Percentiles rank a stretch among this genome's conserved stretches.
phyloP scores from a whole-genome alignment of 2,888 invertebrate species.

The Agelastica alni region DNA sequence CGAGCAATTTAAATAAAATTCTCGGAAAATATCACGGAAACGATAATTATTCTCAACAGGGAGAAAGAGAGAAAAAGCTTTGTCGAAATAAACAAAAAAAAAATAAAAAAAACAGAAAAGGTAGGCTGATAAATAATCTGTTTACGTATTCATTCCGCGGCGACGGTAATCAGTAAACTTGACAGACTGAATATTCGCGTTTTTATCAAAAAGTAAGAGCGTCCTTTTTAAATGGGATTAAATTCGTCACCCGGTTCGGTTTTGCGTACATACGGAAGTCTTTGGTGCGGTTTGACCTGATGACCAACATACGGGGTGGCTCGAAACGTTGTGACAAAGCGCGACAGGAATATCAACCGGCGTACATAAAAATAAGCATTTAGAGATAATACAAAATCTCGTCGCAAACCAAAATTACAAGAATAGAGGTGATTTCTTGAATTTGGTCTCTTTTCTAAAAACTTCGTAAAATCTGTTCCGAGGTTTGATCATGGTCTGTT shows the following conservation, averaged over 20 bases:
- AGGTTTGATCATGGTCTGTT: too few relatives aligned
- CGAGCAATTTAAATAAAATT: conserved; percentile 8
- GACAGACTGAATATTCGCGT: conserved; percentile 33
- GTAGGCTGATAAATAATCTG: conserved; percentile 23
- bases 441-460: too few relatives aligned
- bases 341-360: too few relatives aligned
- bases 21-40: conserved; percentile 9
- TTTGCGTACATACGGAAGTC: neutral
- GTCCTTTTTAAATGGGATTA: conserved; percentile 19
- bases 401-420: too few relatives aligned
- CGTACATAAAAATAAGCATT: too few relatives aligned
- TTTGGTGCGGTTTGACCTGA: too few relatives aligned
- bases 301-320: too few relatives aligned
- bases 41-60: conserved; percentile 16
- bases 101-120: too few relatives aligned
- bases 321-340: too few relatives aligned
- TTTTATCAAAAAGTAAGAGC: conserved; percentile 34
- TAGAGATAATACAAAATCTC: too few relatives aligned
- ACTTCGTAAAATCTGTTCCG: too few relatives aligned
- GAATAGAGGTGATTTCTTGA: too few relatives aligned
- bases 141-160: conserved; percentile 24
- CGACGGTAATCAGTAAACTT: conserved; percentile 34
- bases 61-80: neutral
- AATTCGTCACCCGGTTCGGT: conserved; percentile 15
- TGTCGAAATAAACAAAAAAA: conserved; percentile 7